Evolutionary conservation across 2,113 vertebrate species (phyloP), one percentile per base, ranked within the genome.

Genomic region (Phrynosoma blainvillii): DNA sequence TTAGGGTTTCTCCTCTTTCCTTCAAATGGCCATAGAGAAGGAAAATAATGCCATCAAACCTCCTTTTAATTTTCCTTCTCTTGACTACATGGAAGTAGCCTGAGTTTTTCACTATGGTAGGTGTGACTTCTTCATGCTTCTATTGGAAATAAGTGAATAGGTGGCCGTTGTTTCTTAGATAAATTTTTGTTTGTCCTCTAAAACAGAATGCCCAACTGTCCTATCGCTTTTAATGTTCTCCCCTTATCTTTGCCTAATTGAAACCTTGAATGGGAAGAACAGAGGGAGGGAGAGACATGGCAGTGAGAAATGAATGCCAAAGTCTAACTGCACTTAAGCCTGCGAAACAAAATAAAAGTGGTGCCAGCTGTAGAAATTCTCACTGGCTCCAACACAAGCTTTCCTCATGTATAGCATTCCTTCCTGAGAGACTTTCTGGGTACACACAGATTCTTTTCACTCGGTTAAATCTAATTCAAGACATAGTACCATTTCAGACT

Each of bases 1-100:
- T 27, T 30, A 12, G 20, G 3, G 32, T 25, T 76, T 25, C 23
- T 7, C 0, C 56, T 11, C 12, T 0, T 0, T n/a, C 52, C 47
- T 79, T 42, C 52, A 40, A 32, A 30, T 27, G 32, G 11, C 32
- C 30, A 47, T 30, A 73, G 56, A 77, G 47, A 27, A 81, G 52
- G 6, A 62, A 36, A 27, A 73, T 75, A n/a, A 30, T 47, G 5
- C 32, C n/a, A 9, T 23, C 30, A 79, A 47, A 42, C 25, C 27
- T 62, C 47, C 84, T n/a, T 25, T 88, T 62, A 68, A 30, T 0
- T n/a, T 83, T 42, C 12, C 52, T 23, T 32, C 66, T 9, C 40
- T 65, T 30, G 84, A 84, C 79, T 70, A 42, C 52, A 84, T 7
- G 14, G 65, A 40, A 16, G 12, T 71, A 40, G 32, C 23, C 14